These are phyloP conservation scores for Tinamus guttatus DNA, from an alignment of 2,113 vertebrate species.

Conservation along the genomic window DNA sequence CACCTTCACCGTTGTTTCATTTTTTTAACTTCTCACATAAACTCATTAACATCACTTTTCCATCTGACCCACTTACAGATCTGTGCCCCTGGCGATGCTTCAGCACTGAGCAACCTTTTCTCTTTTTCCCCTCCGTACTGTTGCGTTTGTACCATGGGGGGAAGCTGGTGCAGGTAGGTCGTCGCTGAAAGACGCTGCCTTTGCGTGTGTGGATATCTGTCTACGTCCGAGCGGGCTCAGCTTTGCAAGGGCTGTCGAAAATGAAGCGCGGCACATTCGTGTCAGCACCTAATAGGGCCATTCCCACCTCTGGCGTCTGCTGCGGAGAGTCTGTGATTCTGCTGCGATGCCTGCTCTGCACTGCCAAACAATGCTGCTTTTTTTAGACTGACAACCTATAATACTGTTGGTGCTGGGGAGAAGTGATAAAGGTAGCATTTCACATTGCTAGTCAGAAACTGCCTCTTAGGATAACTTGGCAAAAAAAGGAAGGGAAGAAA, in stretches of 20 bases:
- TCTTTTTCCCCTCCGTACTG: background rate
- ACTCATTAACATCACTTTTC: slow-evolving; percentile 63
- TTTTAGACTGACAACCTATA: slow-evolving; percentile 63
- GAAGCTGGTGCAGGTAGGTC: background rate
- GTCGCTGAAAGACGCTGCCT: background rate
- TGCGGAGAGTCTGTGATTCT: background rate
- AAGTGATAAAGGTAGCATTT: slow-evolving; percentile 42
- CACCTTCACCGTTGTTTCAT: background rate
- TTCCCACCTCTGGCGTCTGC: slow-evolving; percentile 27
- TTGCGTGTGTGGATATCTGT: background rate
- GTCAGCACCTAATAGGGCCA: slow-evolving; percentile 22
- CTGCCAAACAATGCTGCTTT: slow-evolving; percentile 54
- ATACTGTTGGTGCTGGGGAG: slow-evolving; percentile 18
- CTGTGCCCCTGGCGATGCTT: slow-evolving; percentile 49
- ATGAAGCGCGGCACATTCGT: fast-evolving
- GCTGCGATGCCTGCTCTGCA: background rate
- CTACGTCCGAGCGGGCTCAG: background rate
- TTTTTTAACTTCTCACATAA: slow-evolving; percentile 31
- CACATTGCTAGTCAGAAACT: slow-evolving; percentile 42
- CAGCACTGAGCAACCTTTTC: slow-evolving; percentile 53
- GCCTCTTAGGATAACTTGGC: slow-evolving; percentile 60
- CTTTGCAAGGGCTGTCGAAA: background rate
- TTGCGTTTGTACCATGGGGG: background rate
- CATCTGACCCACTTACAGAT: slow-evolving; percentile 63
- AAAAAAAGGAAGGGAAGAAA: background rate